Evolutionary conservation across 2,797 vertebrate species (phyloP).

Genomic region (Pangasius macronema): DNA sequence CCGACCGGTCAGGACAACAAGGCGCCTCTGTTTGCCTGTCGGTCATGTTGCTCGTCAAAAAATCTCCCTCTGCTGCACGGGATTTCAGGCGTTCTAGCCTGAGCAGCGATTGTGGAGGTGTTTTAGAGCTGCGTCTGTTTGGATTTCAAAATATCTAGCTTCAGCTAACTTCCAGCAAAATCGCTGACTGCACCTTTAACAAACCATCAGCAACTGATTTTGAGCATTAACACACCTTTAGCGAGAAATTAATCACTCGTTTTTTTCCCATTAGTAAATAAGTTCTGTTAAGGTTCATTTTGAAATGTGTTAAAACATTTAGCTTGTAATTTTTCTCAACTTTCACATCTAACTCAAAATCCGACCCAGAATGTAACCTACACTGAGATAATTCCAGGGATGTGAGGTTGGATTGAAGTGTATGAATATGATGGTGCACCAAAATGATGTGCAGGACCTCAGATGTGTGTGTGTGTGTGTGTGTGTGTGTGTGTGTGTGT

Average conservation of each 20-base stretch:
- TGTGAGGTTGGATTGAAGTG: background rate
- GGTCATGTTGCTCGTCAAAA: background rate
- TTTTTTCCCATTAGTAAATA: background rate
- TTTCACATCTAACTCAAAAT: background rate
- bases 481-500: slow-evolving; percentile 45
- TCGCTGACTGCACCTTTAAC: background rate
- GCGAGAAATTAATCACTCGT: background rate
- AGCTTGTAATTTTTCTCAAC: background rate
- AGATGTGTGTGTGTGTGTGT: background rate
- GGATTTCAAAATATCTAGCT: background rate
- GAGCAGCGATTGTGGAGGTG: background rate
- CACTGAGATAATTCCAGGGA: background rate
- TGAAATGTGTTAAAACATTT: background rate
- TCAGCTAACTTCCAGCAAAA: background rate
- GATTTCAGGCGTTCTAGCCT: background rate
- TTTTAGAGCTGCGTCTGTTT: background rate
- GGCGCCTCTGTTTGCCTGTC: background rate
- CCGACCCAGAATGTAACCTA: background rate
- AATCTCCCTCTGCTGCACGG: background rate
- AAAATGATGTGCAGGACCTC: background rate
- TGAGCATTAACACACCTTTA: background rate
- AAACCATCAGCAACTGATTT: background rate
- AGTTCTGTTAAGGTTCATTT: background rate
- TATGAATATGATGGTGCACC: background rate
- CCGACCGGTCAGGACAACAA: background rate